Evolutionary conservation across 2,888 invertebrate genomes (phyloP).

Genomic region (Drosophila paranaensis): DNA sequence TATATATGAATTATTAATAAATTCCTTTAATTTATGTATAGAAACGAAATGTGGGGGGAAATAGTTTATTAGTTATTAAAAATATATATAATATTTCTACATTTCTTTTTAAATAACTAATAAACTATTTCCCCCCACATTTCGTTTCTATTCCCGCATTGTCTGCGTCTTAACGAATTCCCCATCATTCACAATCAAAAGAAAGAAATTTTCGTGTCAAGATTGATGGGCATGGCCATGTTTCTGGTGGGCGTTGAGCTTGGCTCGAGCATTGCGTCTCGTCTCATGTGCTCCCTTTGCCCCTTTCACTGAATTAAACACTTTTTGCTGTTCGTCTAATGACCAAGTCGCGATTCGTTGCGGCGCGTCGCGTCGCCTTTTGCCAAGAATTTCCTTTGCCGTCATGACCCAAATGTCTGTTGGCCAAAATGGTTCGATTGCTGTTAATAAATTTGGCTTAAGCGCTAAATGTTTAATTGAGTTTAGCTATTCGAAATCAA

Average conservation of each 20-base stretch:
- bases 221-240: slow-evolving; percentile 65
- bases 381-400: slow-evolving; percentile 62
- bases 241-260: slow-evolving; percentile 63
- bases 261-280: slow-evolving; percentile 41
- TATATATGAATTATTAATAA: not conserved
- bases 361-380: slow-evolving; percentile 18
- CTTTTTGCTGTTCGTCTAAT: slow-evolving; percentile 58
- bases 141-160: not conserved
- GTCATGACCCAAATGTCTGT: slow-evolving; percentile 72
- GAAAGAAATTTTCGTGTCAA: slow-evolving; percentile 50
- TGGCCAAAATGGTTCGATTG: slow-evolving; percentile 55
- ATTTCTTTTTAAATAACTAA: not conserved
- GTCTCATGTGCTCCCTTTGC: not conserved
- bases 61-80: not conserved
- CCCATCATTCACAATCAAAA: not conserved
- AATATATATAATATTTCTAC: not conserved
- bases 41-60: not conserved
- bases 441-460: slow-evolving; percentile 57
- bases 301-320: slow-evolving; percentile 52
- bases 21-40: not conserved
- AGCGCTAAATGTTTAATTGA: slow-evolving; percentile 72
- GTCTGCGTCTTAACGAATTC: not conserved
- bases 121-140: not conserved
- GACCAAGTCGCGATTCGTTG: slow-evolving; percentile 25
- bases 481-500: slow-evolving; percentile 51